Base-by-base conservation (phyloP, 2,888 invertebrate species). In the Deilephila elpenor region DNA sequence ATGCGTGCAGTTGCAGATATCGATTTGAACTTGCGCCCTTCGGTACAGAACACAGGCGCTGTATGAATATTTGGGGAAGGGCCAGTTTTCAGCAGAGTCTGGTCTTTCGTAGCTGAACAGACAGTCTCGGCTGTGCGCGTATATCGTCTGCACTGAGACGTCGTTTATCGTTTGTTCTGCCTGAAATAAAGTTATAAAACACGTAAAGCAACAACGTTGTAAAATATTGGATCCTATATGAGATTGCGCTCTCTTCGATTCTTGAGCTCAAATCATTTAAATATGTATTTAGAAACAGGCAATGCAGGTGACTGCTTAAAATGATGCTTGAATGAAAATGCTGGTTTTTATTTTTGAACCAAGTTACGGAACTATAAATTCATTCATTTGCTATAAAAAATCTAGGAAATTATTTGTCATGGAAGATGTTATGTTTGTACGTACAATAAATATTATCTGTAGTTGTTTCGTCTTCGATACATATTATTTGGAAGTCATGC, bases 1-100 rank as follows among this genome's bases (percentile, higher is more conserved):
- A 84, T 96, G 96, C 0, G 96, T 95, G 81, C 96, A 96, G 79
- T 96, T 96, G 80, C 96, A 96, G 11, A 91, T 81, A 7, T 88
- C 84, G 0, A 92, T 80, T 78, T 96, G 96, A 2, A 93, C 91
- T 71, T 93, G 84, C 0, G 95, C 95, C 74, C 96, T 94, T 79
- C 96, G 96, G 83, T 96, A 95, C 75, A 96, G 91, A 1, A 95
- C 86, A 80, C 96, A 96, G 0, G 95, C 93, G 29, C 95, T 95
- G 80, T 95, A 95, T n/a, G 96, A 95, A 81, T 96, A 96, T 34
- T 88, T 86, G 0, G 89, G 77, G 82, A 96, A 96, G 0, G 96
- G 91, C 92, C 92, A 92, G 14, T 81, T 75, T 2, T 83, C 76
- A 0, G 86, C 93, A 37, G 86, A 83, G 44, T 90, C 82, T 0